Base-by-base conservation (phyloP, 2,113 vertebrate genomes). In the Apteryx mantelli region DNA sequence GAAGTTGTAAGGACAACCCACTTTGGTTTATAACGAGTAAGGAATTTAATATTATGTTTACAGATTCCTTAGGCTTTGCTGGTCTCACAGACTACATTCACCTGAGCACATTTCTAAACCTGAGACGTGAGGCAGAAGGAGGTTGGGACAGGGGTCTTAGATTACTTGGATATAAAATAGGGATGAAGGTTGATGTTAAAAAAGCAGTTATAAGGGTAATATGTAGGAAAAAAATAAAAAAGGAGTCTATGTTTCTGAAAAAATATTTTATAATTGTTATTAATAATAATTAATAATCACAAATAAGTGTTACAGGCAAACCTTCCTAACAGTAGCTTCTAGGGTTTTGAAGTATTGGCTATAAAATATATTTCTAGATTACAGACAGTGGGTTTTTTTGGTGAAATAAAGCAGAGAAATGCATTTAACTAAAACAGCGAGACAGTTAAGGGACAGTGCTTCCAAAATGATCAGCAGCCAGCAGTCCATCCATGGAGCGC, bases 1-100 rank as follows among this genome's bases (percentile, higher is more conserved):
- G 88, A 97, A 97, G 68, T 89, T 96, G 86, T 96, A 97, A 97
- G 97, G 91, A 98, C 96, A 98, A 79, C 87, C 71, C 96, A 81
- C 65, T 93, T 89, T 74, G 34, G 66, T 95, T 88, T 96, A 97
- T 94, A 97, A 95, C 61, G 48, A 77, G 38, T 24, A 91, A 91
- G 48, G 63, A 68, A 87, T 95, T 80, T 82, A 91, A 95, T 91
- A 92, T 66, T 96, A 22, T 93, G 75, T 96, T 98, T 93, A 76
- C 78, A 92, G 89, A 79, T 89, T 95, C 68, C 71, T 69, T 24
- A 89, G 84, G 40, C 7, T 88, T 91, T 89, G 28, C n/a, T 89
- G 40, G 60, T 84, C 82, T 55, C 53, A 55, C 34, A 84, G 76
- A 17, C 3, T 78, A 11, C 11, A 42, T 83, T 89, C 50, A 85